Percentiles rank a stretch among this genome's conserved stretches.
Conservation (phyloP, 2,888 invertebrate species). For the Dichetophora obliterata region DNA sequence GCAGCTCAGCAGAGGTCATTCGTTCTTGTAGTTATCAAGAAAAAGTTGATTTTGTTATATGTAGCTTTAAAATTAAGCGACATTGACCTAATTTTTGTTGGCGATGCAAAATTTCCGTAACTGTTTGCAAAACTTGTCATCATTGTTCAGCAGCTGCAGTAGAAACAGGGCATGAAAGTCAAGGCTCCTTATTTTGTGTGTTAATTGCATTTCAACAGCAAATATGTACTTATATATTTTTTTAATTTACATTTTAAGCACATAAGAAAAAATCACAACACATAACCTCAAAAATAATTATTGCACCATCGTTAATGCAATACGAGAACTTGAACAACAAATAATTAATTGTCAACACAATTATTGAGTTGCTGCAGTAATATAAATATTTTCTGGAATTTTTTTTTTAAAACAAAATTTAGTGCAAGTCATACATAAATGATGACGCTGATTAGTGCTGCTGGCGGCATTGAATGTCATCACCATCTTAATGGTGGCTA, state of each 20-base stretch:
- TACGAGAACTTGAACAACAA: neutral
- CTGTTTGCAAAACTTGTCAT: slow-evolving; percentile 4
- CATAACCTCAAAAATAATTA: neutral
- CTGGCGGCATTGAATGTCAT: neutral
- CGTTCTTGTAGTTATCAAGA: neutral
- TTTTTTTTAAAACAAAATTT: neutral
- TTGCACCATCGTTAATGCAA: neutral
- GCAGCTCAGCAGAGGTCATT: slow-evolving; percentile 1
- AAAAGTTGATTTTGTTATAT: neutral
- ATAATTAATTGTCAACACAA: neutral
- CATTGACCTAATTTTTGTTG: slow-evolving; percentile 17
- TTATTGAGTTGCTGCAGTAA: neutral
- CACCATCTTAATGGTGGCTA: neutral
- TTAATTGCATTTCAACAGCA: too few relatives aligned
- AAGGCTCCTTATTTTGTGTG: too few relatives aligned
- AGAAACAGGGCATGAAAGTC: too few relatives aligned
- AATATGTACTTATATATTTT: neutral
- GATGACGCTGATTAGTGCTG: slow-evolving; percentile 18
- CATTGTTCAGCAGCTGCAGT: neutral
- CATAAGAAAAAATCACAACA: too few relatives aligned
- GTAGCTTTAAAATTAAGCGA: neutral
- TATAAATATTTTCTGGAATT: neutral
- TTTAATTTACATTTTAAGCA: neutral
- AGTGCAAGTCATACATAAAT: neutral
- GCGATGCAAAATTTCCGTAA: neutral